phyloP scores from a whole-genome alignment of 1,140 invertebrate genomes.

The Rhagoletis zephyria region DNA sequence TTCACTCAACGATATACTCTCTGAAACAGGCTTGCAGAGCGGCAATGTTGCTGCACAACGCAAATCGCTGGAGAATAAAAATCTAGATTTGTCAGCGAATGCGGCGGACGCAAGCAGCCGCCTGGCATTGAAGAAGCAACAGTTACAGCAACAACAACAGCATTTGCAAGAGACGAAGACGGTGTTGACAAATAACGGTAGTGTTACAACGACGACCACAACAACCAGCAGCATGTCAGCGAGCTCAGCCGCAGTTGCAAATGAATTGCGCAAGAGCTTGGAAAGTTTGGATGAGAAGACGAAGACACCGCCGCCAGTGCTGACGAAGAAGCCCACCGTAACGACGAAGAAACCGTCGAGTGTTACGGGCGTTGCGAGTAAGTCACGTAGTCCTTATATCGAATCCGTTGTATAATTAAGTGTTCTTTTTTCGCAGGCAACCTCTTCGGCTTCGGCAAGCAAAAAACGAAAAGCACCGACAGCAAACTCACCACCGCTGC shows the following conservation, averaged over 20 bases:
- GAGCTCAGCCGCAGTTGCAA: slow-evolving; percentile 52
- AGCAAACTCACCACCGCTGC: slow-evolving; percentile 69
- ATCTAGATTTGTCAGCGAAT: slow-evolving; percentile 66
- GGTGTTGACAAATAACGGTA: slow-evolving; percentile 49
- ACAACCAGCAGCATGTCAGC: slow-evolving; percentile 54
- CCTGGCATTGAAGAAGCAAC: slow-evolving; percentile 59
- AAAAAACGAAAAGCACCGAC: slow-evolving; percentile 75
- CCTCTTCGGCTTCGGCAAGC: slow-evolving; percentile 77
- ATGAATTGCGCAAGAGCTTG: slow-evolving; percentile 68
- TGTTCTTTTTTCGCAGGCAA: slow-evolving; percentile 64
- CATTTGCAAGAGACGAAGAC: slow-evolving; percentile 59
- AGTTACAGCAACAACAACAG: slow-evolving; percentile 58
- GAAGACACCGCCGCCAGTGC: slow-evolving; percentile 69
- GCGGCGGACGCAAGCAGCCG: slow-evolving; percentile 57
- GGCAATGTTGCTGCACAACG: slow-evolving; percentile 74
- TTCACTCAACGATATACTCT: slow-evolving; percentile 71
- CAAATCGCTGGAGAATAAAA: slow-evolving; percentile 75
- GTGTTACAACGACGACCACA: slow-evolving; percentile 56
- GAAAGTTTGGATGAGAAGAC: slow-evolving; percentile 71
- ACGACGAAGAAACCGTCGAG: slow-evolving; percentile 79
- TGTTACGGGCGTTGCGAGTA: slow-evolving; percentile 73
- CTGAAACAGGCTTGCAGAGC: slow-evolving; percentile 67
- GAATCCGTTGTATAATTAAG: neutral
- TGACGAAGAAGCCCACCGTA: slow-evolving; percentile 78
- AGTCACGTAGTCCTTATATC: slow-evolving; percentile 11